These are phyloP conservation scores for Lasioglossum baleicum DNA, from an alignment of 1,140 invertebrate species.

Conservation along the genomic window DNA sequence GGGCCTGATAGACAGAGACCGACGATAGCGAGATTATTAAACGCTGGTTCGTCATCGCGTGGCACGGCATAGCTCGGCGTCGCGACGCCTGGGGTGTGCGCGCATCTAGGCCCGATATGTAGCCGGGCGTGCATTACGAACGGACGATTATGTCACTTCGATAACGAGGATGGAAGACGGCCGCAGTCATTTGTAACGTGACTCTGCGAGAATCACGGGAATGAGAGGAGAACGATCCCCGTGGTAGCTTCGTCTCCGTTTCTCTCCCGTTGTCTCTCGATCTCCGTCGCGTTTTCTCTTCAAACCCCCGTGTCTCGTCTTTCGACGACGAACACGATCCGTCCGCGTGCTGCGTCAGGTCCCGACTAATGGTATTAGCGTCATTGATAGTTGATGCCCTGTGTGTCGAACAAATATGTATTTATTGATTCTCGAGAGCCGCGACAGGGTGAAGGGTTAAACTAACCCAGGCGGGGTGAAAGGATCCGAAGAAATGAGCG, in stretches of 20 bases:
- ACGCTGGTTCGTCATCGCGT: constrained; percentile 54
- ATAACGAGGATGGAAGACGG: constrained; percentile 73
- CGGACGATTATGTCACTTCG: constrained; percentile 75
- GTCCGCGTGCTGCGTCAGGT: constrained; percentile 51
- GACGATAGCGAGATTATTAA: constrained; percentile 63
- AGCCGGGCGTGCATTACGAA: constrained; percentile 32
- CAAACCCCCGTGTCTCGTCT: neutral
- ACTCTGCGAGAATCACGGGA: constrained; percentile 74
- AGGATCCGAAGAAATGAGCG: neutral
- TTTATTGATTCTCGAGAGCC: constrained; percentile 68
- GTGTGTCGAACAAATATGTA: constrained; percentile 72
- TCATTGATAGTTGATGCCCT: constrained; percentile 71
- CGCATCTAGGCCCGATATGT: constrained; percentile 8
- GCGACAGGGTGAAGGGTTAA: neutral
- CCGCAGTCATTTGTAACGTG: constrained; percentile 76
- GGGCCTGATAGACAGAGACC: constrained; percentile 41
- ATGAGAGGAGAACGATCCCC: constrained; percentile 53
- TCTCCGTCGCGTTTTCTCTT: constrained; percentile 7
- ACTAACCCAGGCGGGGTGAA: neutral
- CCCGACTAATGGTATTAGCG: constrained; percentile 71
- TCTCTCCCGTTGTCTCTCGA: neutral
- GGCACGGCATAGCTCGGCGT: constrained; percentile 32
- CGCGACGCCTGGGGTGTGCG: constrained; percentile 19
- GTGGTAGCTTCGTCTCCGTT: neutral
- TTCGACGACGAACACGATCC: constrained; percentile 16